Percentiles rank a stretch among this genome's conserved stretches.
Conservation (phyloP, 2,113 vertebrate species). For the Hyla sarda region DNA sequence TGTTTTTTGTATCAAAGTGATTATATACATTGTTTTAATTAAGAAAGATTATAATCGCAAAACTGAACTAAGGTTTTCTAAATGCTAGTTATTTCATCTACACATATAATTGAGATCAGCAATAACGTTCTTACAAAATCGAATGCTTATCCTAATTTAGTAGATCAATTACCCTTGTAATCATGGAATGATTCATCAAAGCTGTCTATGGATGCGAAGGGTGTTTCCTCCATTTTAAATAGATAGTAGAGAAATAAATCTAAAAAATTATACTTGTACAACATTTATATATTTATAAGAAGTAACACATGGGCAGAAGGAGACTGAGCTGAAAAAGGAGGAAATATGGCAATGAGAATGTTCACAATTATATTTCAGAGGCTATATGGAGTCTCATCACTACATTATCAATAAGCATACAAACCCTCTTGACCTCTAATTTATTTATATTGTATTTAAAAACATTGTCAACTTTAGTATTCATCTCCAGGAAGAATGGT, state of each 20-base stretch:
- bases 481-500: too few relatives aligned
- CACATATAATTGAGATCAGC: background rate
- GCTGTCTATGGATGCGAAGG: background rate
- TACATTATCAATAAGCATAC: too few relatives aligned
- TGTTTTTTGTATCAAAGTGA: too few relatives aligned
- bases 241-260: background rate
- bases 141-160: slow-evolving; percentile 1
- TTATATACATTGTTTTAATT: too few relatives aligned
- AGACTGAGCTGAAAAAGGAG: background rate
- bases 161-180: slow-evolving; percentile 14
- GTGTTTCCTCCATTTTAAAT: background rate
- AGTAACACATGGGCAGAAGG: background rate
- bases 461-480: too few relatives aligned
- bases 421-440: too few relatives aligned
- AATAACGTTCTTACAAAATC: background rate
- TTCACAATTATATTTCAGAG: too few relatives aligned
- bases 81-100: background rate
- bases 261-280: background rate
- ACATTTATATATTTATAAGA: background rate
- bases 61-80: background rate
- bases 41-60: background rate
- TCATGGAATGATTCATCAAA: slow-evolving; percentile 11
- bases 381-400: too few relatives aligned
- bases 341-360: too few relatives aligned
- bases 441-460: too few relatives aligned